Percentiles rank a stretch among this genome's conserved stretches.
Evolutionary conservation across 2,888 invertebrate genomes (phyloP).

Genomic region (Podotricha telesiphe): DNA sequence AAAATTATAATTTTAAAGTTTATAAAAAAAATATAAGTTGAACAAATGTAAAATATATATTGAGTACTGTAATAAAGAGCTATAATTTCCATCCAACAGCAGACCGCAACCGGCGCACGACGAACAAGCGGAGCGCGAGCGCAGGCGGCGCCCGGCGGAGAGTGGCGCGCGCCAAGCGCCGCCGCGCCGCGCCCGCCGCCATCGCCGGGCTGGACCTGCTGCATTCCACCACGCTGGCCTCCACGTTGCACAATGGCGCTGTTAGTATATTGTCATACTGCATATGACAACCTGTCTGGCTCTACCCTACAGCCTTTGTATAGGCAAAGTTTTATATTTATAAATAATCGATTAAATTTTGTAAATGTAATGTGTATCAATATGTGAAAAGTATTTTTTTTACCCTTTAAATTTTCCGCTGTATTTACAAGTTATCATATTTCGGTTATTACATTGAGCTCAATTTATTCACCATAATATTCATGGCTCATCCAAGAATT

Average conservation of each 20-base stretch:
- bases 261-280: slow-evolving; percentile 53
- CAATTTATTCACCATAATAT: neutral
- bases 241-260: slow-evolving; percentile 90
- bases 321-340: neutral
- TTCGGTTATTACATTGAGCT: neutral
- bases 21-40: too few relatives aligned
- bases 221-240: slow-evolving; percentile 94
- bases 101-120: slow-evolving; percentile 73
- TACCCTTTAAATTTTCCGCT: neutral
- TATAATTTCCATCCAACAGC: slow-evolving; percentile 16
- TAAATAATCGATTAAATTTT: neutral
- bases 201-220: slow-evolving; percentile 94
- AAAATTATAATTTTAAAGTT: too few relatives aligned
- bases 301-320: neutral
- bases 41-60: too few relatives aligned
- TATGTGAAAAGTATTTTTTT: neutral
- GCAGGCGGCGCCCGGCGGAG: slow-evolving; percentile 73
- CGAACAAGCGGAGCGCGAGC: slow-evolving; percentile 76
- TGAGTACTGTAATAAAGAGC: too few relatives aligned
- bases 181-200: slow-evolving; percentile 81
- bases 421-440: too few relatives aligned
- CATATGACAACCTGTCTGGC: neutral
- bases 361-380: neutral
- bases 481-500: too few relatives aligned
- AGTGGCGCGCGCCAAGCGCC: slow-evolving; percentile 68